Evolutionary conservation across 2,113 vertebrate genomes (phyloP).

Genomic region (Stomatorhinus ivindoensis): DNA sequence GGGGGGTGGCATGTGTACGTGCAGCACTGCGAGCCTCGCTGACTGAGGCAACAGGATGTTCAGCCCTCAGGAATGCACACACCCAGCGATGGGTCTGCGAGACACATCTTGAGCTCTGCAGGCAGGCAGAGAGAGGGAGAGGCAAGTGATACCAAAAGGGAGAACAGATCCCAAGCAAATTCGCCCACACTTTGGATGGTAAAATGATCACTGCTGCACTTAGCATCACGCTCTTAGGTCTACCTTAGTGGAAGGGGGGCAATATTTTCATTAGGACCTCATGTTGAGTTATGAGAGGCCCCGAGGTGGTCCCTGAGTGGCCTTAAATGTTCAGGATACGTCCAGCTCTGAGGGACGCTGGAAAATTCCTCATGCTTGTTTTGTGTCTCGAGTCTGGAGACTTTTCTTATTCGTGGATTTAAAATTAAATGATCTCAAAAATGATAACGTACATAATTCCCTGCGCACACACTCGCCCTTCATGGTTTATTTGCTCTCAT

Average conservation of each 20-base stretch:
- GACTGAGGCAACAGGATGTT: constrained; percentile 63
- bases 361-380: not conserved
- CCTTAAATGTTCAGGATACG: not conserved
- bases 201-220: not conserved
- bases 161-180: not conserved
- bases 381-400: not conserved
- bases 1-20: constrained; percentile 51
- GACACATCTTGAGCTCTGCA: constrained; percentile 37
- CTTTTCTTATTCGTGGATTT: not conserved
- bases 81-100: constrained; percentile 48
- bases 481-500: constrained; percentile 47
- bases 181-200: not conserved
- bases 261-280: not conserved
- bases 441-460: not conserved
- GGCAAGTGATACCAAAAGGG: not conserved
- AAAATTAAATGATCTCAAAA: not conserved
- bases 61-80: constrained; percentile 59
- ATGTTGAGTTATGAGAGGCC: not conserved
- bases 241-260: not conserved
- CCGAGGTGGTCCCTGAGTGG: not conserved
- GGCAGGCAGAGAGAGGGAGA: not conserved
- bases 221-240: too few species aligned
- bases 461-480: constrained; percentile 34
- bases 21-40: constrained; percentile 46
- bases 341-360: not conserved